phyloP scores from a whole-genome alignment of 2,888 invertebrate genomes.

The Tenthredo distinguenda region DNA sequence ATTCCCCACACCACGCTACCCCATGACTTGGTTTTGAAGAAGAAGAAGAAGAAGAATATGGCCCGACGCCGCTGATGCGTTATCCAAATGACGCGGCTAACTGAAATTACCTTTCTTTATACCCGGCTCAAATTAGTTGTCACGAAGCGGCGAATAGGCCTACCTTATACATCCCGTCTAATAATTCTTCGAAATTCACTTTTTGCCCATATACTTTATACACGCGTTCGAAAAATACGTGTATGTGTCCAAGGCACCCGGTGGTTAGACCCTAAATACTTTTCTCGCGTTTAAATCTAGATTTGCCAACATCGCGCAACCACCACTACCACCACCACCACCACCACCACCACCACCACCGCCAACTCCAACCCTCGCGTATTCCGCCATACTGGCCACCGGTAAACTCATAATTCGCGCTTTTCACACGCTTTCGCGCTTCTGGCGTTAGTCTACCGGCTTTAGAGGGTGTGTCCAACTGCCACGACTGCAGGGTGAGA shows the following conservation, averaged over 20 bases:
- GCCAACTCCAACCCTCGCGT: not conserved
- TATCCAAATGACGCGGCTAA: slow-evolving; percentile 38
- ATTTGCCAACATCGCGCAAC: not conserved
- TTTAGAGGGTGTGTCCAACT: not conserved
- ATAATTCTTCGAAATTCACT: slow-evolving; percentile 6
- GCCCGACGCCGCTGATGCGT: slow-evolving; percentile 14
- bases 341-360: not conserved
- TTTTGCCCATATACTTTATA: not conserved
- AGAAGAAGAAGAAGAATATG: not conserved
- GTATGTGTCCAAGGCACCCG: not conserved
- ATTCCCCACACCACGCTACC: slow-evolving; percentile 55
- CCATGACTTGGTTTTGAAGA: not conserved
- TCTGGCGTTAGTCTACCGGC: not conserved
- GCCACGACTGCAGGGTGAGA: not conserved
- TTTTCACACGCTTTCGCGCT: slow-evolving; percentile 24
- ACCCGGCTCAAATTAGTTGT: slow-evolving; percentile 37
- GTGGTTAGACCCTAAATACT: slow-evolving; percentile 13
- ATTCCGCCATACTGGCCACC: slow-evolving; percentile 2
- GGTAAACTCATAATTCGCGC: not conserved
- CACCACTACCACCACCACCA: not conserved
- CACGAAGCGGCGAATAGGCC: slow-evolving; percentile 9
- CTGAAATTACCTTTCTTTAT: slow-evolving; percentile 41
- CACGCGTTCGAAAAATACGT: not conserved
- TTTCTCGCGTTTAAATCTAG: slow-evolving; percentile 35
- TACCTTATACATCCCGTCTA: not conserved